phyloP scores from a whole-genome alignment of 2,113 vertebrate genomes.

The Uropsilus gracilis region DNA sequence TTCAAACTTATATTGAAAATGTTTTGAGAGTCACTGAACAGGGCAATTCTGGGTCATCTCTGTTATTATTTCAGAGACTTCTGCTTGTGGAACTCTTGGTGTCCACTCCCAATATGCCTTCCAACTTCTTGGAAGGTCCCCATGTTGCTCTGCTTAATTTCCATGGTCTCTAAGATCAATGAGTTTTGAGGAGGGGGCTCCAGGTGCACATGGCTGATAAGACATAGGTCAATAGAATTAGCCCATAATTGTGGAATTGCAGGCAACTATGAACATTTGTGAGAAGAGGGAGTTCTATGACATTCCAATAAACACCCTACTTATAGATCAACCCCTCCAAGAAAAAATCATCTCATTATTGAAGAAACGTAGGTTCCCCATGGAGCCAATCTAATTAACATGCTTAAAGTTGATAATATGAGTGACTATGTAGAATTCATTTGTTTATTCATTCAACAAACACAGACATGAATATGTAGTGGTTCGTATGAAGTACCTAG shows the following conservation, averaged over 20 bases:
- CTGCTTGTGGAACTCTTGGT: not conserved
- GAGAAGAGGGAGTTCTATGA: not conserved
- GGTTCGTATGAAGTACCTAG: no score
- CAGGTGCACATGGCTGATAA: not conserved
- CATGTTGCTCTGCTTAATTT: not conserved
- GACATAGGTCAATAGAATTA: not conserved
- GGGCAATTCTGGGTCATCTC: not conserved
- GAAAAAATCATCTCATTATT: not conserved
- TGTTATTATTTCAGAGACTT: not conserved
- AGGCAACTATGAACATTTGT: not conserved
- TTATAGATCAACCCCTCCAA: not conserved
- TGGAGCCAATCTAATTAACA: not conserved
- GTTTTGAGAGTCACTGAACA: not conserved
- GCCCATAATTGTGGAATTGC: not conserved
- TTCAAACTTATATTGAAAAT: not conserved
- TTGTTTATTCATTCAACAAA: not conserved
- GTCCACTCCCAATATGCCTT: accelerated
- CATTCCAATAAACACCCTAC: not conserved
- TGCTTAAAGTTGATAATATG: not conserved
- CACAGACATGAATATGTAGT: not conserved
- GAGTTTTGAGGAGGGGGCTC: not conserved
- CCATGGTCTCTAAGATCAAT: not conserved
- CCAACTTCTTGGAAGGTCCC: not conserved
- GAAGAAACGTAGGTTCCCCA: not conserved
- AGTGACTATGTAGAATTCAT: not conserved